Base-by-base conservation (phyloP, 2,888 invertebrate species). In the Sialis fuliginosa region DNA sequence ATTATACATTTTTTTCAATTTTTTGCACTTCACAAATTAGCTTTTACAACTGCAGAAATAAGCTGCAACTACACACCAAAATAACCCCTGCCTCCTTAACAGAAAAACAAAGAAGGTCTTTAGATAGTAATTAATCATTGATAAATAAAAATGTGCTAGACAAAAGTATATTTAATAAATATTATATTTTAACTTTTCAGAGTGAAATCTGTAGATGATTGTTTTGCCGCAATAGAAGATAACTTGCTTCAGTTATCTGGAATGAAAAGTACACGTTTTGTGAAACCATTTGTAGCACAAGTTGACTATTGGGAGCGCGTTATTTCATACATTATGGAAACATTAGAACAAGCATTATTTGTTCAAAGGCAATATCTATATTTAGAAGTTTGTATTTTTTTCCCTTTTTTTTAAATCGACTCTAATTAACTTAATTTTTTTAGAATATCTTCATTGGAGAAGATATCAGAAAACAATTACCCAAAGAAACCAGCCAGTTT, bases 251-350 rank as follows among this genome's bases (percentile, higher is more conserved):
- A 81, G 55, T 67, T 92, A 42, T 82, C 86, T 0, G 77, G 83
- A 1, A 89, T 91, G 85, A 91, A 91, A 62, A 80, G 88, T 0
- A 89, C 89, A 0, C 75, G 80, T 58, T 86, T 81, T 64, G 88
- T 89, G 1, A 86, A 88, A 58, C 87, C 90, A 0, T 92, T 92
- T 60, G 77, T 80, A 39, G 74, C 76, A 58, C 78, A 83, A 59
- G 88, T 90, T 1, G 86, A 90, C 58, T 77, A 79, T 58, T 90
- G 90, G 89, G 91, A 91, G 63, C 77, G 83, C 55, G 77, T 81
- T 1, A 66, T 92, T 48, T 84, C 88, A 3, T 80, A 81, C 50
- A 77, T 91, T 6, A 75, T 81, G 49, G 91, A 91, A 63, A 81
- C 82, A 45, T 70, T 90, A 40, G 91, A 91, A 66, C 72, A 77